Evolutionary conservation across 2,113 vertebrate genomes (phyloP).

Genomic region (Orthonyx spaldingii): DNA sequence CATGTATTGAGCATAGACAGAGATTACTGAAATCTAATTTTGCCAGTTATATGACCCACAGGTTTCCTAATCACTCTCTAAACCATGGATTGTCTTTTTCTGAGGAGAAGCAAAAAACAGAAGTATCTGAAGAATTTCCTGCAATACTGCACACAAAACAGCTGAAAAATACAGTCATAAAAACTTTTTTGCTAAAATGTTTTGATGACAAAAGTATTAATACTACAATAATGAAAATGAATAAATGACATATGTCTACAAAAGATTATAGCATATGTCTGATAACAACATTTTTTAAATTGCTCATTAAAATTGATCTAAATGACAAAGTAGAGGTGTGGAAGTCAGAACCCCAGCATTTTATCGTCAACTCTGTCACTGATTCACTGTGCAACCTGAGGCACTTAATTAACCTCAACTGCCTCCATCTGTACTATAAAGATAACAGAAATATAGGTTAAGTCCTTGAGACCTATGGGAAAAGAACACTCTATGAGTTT

Average conservation of each 20-base stretch:
- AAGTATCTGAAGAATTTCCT: not conserved
- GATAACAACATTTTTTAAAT: not conserved
- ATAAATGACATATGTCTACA: not conserved
- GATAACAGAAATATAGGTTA: slow-evolving; percentile 42
- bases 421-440: slow-evolving; percentile 3
- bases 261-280: not conserved
- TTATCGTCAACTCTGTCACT: not conserved
- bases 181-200: not conserved
- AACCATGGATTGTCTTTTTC: not conserved
- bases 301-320: not conserved
- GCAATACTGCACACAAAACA: not conserved
- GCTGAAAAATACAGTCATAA: not conserved
- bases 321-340: not conserved
- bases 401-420: slow-evolving; percentile 30
- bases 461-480: slow-evolving; percentile 2
- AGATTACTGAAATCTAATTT: not conserved
- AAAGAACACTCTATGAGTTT: not conserved
- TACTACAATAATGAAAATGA: not conserved
- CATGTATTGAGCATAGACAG: not conserved
- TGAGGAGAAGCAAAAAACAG: not conserved
- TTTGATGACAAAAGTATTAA: not conserved
- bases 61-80: not conserved
- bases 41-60: not conserved
- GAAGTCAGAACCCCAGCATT: not conserved
- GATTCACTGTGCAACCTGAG: slow-evolving; percentile 1